A percentile compares a stretch with the other conserved stretches of the same genome.
Evolutionary conservation across 2,888 invertebrate genomes (phyloP).

Genomic region (Scaptomyza polygonia): DNA sequence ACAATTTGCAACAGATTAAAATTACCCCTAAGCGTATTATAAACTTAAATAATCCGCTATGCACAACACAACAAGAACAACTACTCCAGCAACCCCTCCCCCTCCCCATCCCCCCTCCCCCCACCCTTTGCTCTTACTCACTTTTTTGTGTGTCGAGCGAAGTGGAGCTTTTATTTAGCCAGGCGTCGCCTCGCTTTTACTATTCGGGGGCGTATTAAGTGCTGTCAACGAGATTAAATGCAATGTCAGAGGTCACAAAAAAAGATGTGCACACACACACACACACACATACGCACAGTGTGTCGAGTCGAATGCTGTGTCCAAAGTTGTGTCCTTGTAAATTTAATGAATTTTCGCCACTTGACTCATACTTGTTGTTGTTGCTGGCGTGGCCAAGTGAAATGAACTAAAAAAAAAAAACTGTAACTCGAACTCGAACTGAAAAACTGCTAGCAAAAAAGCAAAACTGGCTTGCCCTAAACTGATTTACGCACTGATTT

Average conservation of each 20-base stretch:
- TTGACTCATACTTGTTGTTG: slow-evolving; percentile 19
- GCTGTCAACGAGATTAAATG: slow-evolving; percentile 82
- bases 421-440: slow-evolving; percentile 13
- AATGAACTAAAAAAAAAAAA: slow-evolving; percentile 16
- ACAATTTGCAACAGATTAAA: slow-evolving; percentile 84
- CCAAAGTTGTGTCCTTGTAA: slow-evolving; percentile 78
- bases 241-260: slow-evolving; percentile 78
- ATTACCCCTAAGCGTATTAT: slow-evolving; percentile 83
- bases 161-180: slow-evolving; percentile 44
- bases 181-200: slow-evolving; percentile 53
- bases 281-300: slow-evolving; percentile 22
- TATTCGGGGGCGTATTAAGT: slow-evolving; percentile 76
- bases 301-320: slow-evolving; percentile 14
- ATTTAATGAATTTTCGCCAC: slow-evolving; percentile 79
- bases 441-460: slow-evolving; percentile 1
- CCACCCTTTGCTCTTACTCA: not conserved
- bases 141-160: slow-evolving; percentile 2
- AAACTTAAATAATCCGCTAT: slow-evolving; percentile 77
- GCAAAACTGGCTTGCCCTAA: not conserved
- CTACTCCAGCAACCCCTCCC: not conserved
- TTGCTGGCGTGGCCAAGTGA: slow-evolving; percentile 3
- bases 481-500: slow-evolving; percentile 5
- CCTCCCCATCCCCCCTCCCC: not conserved
- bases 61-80: slow-evolving; percentile 28
- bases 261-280: slow-evolving; percentile 27